Percentiles rank a stretch among this genome's conserved stretches.
phyloP scores from a whole-genome alignment of 2,113 vertebrate species.

The Tinamus guttatus region DNA sequence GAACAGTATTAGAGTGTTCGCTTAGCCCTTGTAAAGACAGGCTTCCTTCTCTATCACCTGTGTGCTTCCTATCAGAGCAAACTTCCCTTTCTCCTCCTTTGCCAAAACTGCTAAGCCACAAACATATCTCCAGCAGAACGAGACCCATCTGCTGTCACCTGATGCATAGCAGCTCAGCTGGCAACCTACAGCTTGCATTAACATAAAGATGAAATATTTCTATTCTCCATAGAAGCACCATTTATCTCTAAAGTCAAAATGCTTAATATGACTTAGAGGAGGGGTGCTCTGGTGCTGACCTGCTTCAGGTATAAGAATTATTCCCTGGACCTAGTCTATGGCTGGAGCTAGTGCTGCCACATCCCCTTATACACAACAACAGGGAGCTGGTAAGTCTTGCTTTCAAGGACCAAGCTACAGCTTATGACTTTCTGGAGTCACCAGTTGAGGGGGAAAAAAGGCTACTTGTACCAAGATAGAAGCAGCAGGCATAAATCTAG shows the following conservation, averaged over 20 bases:
- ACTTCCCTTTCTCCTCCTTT: not conserved
- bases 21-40: not conserved
- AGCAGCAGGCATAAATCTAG: not conserved
- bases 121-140: not conserved
- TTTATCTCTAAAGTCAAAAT: not conserved
- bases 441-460: not conserved
- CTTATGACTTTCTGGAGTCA: not conserved
- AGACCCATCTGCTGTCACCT: slow-evolving; percentile 8
- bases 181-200: not conserved
- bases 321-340: not conserved
- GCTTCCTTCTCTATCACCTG: not conserved
- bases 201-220: not conserved
- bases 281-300: not conserved
- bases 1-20: not conserved
- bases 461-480: not conserved
- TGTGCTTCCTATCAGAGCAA: not conserved
- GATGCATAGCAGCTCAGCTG: not conserved
- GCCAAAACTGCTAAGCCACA: not conserved
- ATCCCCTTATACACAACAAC: not conserved
- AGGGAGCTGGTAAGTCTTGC: not conserved
- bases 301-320: not conserved
- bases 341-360: not conserved
- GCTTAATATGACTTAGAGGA: not conserved
- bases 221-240: not conserved
- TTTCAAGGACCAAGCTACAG: not conserved